Base-by-base conservation (phyloP, 1,140 invertebrate genomes). In the Anastatus disparis region DNA sequence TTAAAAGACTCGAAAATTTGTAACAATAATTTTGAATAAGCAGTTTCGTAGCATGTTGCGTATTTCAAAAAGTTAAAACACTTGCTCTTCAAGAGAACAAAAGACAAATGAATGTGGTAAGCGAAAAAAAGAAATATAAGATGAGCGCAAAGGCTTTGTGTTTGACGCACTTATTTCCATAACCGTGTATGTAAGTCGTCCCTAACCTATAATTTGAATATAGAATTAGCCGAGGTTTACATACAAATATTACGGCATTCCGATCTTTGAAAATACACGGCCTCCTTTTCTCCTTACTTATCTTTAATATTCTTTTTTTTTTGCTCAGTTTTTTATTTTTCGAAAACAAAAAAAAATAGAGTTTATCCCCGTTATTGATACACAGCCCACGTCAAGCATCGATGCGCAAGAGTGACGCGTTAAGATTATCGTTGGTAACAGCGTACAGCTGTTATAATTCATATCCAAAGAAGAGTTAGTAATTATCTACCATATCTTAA, bases 121-220 rank as follows among this genome's bases (percentile, higher is more conserved):
- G 20, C n/a, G 59, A 63, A 63, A 50, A 35, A 63, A 31, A 62
- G 7, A 40, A 40, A 7, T 7, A 22, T 6, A 13, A 52, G 22
- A 20, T 1, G 27, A 42, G 0, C 29, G 0, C 12, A 10, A 1
- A 24, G 55, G 40, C 40, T 26, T 15, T 52, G 42, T 61, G 58
- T 61, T 44, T 17, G 38, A 61, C 44, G 44, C 9, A 17, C n/a
- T 27, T 46, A 61, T 44, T 46, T 59, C n/a, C 40, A 46, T 61
- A 29, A 22, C 3, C 1, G 15, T 8, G 22, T 6, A 35, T 4
- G 31, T 35, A 6, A 0, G 22, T 42, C 40, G 26, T 12, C 40
- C 6, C 6, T 17, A 52, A 55, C 40, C 26, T 66, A 55, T 56
- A 66, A 66, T 66, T 66, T 66, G 26, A 56, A 66, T 31, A 26